Evolutionary conservation across 1,140 invertebrate species (phyloP), one percentile per base, ranked within the genome.

Genomic region (Camponotus vicinus): DNA sequence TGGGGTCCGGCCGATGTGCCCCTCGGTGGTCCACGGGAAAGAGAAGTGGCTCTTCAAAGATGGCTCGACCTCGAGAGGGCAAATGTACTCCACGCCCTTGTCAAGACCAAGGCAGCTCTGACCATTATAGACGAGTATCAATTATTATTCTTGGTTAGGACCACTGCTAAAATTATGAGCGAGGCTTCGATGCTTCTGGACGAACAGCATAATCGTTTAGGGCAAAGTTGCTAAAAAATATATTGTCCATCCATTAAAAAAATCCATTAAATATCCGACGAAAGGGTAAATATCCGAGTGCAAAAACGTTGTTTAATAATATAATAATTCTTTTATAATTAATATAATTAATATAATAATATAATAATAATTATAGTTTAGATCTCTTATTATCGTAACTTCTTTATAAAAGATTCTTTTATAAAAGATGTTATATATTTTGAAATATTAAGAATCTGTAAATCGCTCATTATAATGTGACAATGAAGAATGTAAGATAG

Each of bases 61-160:
- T 98, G 98, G 98, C 92, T 98, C 57, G 98, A 98, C 92, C 94
- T 98, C 13, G 97, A 98, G 92, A 95, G 98, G 32, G 98, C 98
- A 3, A 98, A 97, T 0, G 96, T 98, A 1, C 94, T 98, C 4
- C 97, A 98, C 86, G 97, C 97, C 0, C 90, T 98, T 9, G 97
- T 98, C 0, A 96, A 97, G 67, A 97, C 97, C 0, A 96, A 97
- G 82, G 96, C 97, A 3, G 96, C 97, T n/a, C 92, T 98, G 61
- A 97, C 97, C 52, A 96, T 97, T 5, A 97, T 97, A 85, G 97
- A 98, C 92, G 97, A 98, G 91, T 97, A 97, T 90, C 97, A 98
- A 92, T 93, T 98, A 13, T 96, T 97, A 92, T 98, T 98, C 93
- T 96, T 98, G 88, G 97, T 98, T 6, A 95, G 97, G 67, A 98